phyloP scores from a whole-genome alignment of 2,888 invertebrate genomes.

The Pinctada fucata region DNA sequence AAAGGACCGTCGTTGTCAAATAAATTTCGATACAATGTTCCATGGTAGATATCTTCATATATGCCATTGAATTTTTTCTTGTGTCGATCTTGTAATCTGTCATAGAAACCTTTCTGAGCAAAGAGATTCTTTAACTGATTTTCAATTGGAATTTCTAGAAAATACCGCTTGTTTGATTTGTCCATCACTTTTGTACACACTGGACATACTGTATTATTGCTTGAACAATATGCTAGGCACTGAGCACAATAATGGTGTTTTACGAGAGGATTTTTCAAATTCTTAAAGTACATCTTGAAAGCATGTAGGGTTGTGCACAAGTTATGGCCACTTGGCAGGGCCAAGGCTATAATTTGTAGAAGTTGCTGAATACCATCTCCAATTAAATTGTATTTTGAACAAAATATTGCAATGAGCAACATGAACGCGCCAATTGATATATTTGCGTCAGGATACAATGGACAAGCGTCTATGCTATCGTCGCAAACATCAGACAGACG shows the following conservation, averaged over 20 bases:
- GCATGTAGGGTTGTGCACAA: conserved; percentile 27
- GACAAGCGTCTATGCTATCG: conserved; percentile 20
- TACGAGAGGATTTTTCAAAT: conserved; percentile 11
- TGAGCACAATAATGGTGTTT: conserved; percentile 15
- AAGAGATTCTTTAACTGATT: conserved; percentile 15
- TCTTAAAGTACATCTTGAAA: conserved; percentile 21
- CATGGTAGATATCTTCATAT: conserved; percentile 30
- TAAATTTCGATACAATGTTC: background rate
- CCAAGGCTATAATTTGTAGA: conserved; percentile 25
- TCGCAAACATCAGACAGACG: background rate
- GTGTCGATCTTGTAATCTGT: conserved; percentile 13
- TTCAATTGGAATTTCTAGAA: conserved; percentile 23
- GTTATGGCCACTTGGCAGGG: conserved; percentile 21
- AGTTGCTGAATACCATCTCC: conserved; percentile 26
- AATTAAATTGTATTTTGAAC: conserved; percentile 21
- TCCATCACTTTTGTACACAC: background rate
- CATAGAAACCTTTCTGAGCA: conserved; percentile 12
- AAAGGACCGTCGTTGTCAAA: conserved; percentile 6
- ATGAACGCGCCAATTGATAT: conserved; percentile 25
- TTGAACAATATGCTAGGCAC: conserved; percentile 15
- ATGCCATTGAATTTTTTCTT: background rate
- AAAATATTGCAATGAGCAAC: conserved; percentile 26
- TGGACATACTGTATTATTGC: conserved; percentile 8
- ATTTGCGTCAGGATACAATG: conserved; percentile 22
- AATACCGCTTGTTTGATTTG: background rate